Percentiles rank a stretch among this genome's conserved stretches.
These are phyloP conservation scores for Acrossocheilus wenchowensis DNA, from an alignment of 2,797 vertebrate genomes.

Conservation along the genomic window DNA sequence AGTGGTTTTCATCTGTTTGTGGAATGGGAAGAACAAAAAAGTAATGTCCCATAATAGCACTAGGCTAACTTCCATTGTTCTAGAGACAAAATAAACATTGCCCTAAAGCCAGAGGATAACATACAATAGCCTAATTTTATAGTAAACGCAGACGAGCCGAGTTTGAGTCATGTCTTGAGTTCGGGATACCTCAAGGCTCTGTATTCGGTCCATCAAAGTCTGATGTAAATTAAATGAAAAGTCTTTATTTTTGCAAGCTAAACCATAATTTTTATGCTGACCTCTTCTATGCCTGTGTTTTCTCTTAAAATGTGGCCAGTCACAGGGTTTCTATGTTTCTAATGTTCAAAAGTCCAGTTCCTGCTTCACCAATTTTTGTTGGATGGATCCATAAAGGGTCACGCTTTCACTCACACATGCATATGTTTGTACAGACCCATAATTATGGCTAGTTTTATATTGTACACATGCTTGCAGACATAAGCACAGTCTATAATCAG, in stretches of 20 bases:
- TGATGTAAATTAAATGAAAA: neutral
- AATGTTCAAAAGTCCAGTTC: conserved; percentile 20
- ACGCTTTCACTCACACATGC: conserved; percentile 8
- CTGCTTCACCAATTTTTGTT: conserved; percentile 9
- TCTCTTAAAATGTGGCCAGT: conserved; percentile 2
- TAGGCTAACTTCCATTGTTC: conserved; percentile 8
- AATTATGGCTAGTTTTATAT: conserved; percentile 51
- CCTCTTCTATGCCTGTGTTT: conserved; percentile 10
- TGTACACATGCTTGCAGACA: conserved; percentile 38
- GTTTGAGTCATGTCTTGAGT: neutral
- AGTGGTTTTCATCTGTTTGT: neutral
- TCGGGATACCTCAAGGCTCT: conserved; percentile 10
- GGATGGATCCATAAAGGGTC: conserved; percentile 10
- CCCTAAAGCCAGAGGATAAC: neutral
- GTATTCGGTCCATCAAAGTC: neutral
- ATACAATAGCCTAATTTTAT: neutral
- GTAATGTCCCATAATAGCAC: neutral
- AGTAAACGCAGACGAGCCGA: neutral
- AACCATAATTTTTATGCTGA: neutral
- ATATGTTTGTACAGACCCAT: conserved; percentile 1
- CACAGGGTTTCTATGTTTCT: neutral
- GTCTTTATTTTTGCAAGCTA: conserved; percentile 5
- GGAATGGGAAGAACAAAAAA: neutral
- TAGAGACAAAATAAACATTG: conserved; percentile 4
- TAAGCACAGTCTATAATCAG: conserved; percentile 45